Evolutionary conservation across 2,113 vertebrate species (phyloP).

Genomic region (Apodemus speciosus): DNA sequence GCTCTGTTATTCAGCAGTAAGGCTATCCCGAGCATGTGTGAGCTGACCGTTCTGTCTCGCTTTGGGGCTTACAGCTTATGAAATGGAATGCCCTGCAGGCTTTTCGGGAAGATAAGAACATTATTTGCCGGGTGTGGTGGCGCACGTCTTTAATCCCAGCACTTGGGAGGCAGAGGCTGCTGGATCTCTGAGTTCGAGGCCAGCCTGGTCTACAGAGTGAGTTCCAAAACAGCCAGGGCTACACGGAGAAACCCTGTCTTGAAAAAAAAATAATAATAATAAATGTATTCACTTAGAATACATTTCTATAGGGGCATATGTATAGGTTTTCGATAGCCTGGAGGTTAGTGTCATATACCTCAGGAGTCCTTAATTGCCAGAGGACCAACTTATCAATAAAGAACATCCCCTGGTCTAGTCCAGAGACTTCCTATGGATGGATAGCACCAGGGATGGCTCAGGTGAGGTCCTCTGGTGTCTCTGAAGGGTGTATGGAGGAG

Average conservation of each 20-base stretch:
- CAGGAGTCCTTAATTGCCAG: background rate
- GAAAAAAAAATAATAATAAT: no score
- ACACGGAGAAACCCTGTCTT: no score
- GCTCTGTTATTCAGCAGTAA: fast-evolving
- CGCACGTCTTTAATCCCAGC: no score
- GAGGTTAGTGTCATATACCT: background rate
- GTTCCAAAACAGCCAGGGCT: no score
- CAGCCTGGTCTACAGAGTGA: no score
- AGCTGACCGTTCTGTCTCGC: background rate
- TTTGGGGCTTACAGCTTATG: background rate
- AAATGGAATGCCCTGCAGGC: background rate
- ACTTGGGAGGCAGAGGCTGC: no score
- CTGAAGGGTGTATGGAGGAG: background rate
- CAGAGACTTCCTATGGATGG: background rate
- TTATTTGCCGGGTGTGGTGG: no score
- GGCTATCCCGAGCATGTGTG: no score
- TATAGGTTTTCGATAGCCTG: background rate
- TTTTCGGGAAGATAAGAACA: background rate
- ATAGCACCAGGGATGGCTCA: background rate
- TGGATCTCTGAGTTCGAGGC: no score
- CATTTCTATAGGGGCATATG: background rate
- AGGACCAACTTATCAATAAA: no score
- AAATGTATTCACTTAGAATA: background rate
- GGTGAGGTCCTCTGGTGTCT: background rate
- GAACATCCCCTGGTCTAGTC: background rate